A percentile compares a stretch with the other conserved stretches of the same genome.
These are phyloP conservation scores for Drosophila kambysellisi DNA, from an alignment of 2,888 invertebrate genomes.

Conservation along the genomic window DNA sequence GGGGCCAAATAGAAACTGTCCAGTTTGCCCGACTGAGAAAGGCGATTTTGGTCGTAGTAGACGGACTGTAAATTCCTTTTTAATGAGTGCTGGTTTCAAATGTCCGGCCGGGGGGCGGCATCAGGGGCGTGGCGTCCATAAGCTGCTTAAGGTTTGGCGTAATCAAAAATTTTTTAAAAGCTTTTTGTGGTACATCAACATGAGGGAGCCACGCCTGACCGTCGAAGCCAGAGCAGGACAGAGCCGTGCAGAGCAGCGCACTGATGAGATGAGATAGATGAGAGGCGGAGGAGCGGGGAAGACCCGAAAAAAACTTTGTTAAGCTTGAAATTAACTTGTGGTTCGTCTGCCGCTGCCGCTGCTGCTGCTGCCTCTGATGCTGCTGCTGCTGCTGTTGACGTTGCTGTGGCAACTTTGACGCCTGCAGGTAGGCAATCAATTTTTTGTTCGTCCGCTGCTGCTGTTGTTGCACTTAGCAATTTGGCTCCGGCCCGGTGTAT, in stretches of 20 bases:
- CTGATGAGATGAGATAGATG: slow-evolving; percentile 6
- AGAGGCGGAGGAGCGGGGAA: slow-evolving; percentile 2
- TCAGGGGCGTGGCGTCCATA: slow-evolving; percentile 53
- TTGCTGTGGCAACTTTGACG: slow-evolving; percentile 72
- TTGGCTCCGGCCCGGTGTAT: slow-evolving; percentile 59
- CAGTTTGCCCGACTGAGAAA: slow-evolving; percentile 20
- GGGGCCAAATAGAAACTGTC: slow-evolving; percentile 52
- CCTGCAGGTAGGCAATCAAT: slow-evolving; percentile 79
- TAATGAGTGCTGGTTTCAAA: slow-evolving; percentile 72
- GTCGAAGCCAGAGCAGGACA: slow-evolving; percentile 29
- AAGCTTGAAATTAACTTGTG: slow-evolving; percentile 81
- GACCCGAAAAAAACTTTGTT: slow-evolving; percentile 64
- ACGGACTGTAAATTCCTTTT: slow-evolving; percentile 76
- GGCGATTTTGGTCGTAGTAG: slow-evolving; percentile 22
- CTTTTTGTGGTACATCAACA: slow-evolving; percentile 77
- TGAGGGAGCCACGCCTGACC: slow-evolving; percentile 53
- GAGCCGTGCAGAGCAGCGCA: slow-evolving; percentile 9
- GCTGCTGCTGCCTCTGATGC: not conserved
- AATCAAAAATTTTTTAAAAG: slow-evolving; percentile 82
- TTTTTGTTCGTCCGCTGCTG: slow-evolving; percentile 37
- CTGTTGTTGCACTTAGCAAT: slow-evolving; percentile 67
- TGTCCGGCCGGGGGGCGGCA: slow-evolving; percentile 25
- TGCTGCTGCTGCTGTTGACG: slow-evolving; percentile 17
- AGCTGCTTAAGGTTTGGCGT: slow-evolving; percentile 82
- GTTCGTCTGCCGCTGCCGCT: slow-evolving; percentile 60